Evolutionary conservation across 2,113 vertebrate genomes (phyloP).

Genomic region (Caloenas nicobarica): DNA sequence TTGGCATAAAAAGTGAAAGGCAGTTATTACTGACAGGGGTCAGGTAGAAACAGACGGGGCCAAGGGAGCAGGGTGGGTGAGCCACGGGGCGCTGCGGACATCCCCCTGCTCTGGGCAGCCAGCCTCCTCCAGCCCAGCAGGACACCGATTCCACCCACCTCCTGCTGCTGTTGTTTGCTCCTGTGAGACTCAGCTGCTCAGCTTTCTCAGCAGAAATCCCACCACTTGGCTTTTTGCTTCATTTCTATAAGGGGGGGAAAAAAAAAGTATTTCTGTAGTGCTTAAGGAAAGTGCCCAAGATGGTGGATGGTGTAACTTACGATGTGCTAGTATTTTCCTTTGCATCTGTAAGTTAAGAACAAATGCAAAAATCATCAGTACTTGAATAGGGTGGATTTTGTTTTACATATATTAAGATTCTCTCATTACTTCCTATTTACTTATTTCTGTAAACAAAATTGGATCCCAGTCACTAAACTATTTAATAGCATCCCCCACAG

Average conservation of each 20-base stretch:
- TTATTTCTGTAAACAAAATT: constrained; percentile 39
- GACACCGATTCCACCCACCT: constrained; percentile 59
- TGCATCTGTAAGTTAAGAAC: constrained; percentile 48
- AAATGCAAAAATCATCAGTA: constrained; percentile 56
- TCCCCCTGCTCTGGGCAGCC: neutral
- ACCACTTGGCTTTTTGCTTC: constrained; percentile 63
- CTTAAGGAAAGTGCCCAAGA: constrained; percentile 39
- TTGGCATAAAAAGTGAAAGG: neutral
- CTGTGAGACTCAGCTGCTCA: constrained; percentile 64
- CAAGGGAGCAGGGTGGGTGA: no score
- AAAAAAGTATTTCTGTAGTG: constrained; percentile 20
- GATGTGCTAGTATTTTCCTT: constrained; percentile 57
- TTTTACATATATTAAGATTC: constrained; percentile 43
- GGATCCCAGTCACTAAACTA: constrained; percentile 17
- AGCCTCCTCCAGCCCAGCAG: constrained; percentile 44
- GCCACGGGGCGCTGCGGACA: no score
- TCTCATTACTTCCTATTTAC: constrained; percentile 22
- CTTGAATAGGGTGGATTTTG: constrained; percentile 28
- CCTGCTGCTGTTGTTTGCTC: constrained; percentile 71
- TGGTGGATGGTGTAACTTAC: no score
- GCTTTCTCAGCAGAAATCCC: constrained; percentile 64
- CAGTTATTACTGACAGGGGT: neutral
- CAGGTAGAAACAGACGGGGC: neutral
- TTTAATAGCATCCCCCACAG: neutral
- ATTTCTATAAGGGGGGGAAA: constrained; percentile 11